phyloP scores from a whole-genome alignment of 2,113 vertebrate species.

The Hylia prasina region DNA sequence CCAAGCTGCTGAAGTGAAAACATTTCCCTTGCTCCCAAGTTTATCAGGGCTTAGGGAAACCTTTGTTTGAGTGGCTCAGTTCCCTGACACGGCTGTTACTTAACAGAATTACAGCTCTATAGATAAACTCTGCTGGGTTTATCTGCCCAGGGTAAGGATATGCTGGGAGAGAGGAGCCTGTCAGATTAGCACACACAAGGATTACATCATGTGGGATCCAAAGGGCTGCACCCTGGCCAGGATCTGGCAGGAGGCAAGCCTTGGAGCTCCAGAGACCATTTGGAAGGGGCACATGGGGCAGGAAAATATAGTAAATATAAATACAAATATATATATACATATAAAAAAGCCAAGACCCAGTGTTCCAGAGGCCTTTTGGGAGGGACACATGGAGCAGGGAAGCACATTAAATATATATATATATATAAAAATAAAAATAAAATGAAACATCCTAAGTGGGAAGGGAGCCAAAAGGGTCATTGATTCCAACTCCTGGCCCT shows the following conservation, averaged over 20 bases:
- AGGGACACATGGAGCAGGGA: background rate
- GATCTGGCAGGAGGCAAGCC: background rate
- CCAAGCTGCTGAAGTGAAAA: slow-evolving; percentile 3
- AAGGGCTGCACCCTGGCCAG: background rate
- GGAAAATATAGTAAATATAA: background rate
- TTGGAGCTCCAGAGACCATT: background rate
- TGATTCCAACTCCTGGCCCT: accelerated
- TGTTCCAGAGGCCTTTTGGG: background rate
- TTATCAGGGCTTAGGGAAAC: slow-evolving; percentile 26
- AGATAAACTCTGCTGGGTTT: slow-evolving; percentile 34
- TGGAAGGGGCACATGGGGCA: background rate
- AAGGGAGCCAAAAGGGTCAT: background rate
- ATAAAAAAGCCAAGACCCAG: background rate
- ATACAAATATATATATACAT: too few species aligned
- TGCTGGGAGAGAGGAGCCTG: background rate
- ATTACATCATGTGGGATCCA: background rate
- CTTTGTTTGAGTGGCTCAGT: background rate
- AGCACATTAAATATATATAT: background rate
- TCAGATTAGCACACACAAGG: background rate
- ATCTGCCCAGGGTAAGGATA: background rate
- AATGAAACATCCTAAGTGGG: background rate
- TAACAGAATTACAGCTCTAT: slow-evolving; percentile 39
- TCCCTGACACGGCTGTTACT: background rate
- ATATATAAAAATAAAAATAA: background rate
- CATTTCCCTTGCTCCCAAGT: background rate